These are phyloP conservation scores for Mythimna albipuncta DNA, from an alignment of 2,888 invertebrate species.

Conservation along the genomic window DNA sequence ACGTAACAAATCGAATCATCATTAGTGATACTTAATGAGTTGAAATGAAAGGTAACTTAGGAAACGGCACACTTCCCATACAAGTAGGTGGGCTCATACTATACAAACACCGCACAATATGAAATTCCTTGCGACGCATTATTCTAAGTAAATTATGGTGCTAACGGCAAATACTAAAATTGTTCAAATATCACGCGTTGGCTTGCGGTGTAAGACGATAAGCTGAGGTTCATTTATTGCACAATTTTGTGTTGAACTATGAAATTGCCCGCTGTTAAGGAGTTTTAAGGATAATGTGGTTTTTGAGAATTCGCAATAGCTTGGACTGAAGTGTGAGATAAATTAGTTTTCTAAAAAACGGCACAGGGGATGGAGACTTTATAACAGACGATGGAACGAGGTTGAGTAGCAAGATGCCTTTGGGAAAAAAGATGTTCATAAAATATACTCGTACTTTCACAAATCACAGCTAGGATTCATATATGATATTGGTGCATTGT, in stretches of 20 bases:
- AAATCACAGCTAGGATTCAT: too few relatives aligned
- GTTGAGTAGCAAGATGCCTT: too few relatives aligned
- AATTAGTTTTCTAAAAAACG: neutral
- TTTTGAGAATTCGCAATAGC: neutral
- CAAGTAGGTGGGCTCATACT: neutral
- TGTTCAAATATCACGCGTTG: slow-evolving; percentile 65
- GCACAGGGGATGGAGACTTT: too few relatives aligned
- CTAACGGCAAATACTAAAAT: slow-evolving; percentile 65
- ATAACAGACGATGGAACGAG: too few relatives aligned
- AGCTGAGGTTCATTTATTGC: slow-evolving; percentile 63
- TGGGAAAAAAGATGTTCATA: too few relatives aligned
- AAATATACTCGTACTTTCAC: too few relatives aligned
- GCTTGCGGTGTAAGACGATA: slow-evolving; percentile 53
- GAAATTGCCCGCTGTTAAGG: slow-evolving; percentile 14
- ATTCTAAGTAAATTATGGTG: slow-evolving; percentile 59
- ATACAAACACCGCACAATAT: slow-evolving; percentile 43
- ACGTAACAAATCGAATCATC: too few relatives aligned
- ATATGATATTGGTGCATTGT: too few relatives aligned
- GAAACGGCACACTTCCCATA: slow-evolving; percentile 3
- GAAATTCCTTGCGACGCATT: slow-evolving; percentile 55
- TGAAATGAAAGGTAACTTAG: neutral
- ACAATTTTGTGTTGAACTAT: slow-evolving; percentile 52
- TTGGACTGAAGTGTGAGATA: neutral
- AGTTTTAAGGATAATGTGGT: neutral
- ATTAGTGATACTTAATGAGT: too few relatives aligned